A percentile compares a stretch with the other conserved stretches of the same genome.
phyloP scores from a whole-genome alignment of 2,113 vertebrate species.

The Oryctolagus cuniculus region DNA sequence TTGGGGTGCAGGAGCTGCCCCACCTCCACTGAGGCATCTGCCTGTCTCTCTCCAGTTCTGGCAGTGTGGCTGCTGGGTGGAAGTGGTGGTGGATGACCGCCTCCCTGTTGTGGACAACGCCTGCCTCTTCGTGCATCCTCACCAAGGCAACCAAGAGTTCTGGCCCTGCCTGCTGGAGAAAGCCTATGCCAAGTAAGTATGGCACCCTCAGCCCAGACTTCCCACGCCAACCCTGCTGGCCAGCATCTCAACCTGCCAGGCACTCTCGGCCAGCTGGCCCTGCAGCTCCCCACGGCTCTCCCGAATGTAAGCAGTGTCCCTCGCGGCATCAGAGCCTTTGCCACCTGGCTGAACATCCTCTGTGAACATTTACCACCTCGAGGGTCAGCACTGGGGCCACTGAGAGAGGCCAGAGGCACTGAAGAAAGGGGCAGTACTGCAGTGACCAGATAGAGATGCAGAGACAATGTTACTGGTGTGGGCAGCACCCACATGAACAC shows the following conservation, averaged over 20 bases:
- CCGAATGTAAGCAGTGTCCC: background rate
- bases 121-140: constrained; percentile 86
- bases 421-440: background rate
- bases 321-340: constrained; percentile 54
- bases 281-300: background rate
- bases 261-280: background rate
- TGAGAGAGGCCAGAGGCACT: background rate
- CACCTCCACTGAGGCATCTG: background rate
- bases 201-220: background rate
- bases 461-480: too few species aligned
- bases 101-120: constrained; percentile 80
- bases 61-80: constrained; percentile 89
- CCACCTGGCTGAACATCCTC: background rate
- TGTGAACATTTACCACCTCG: background rate
- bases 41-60: constrained; percentile 86
- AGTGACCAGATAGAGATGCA: too few species aligned
- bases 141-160: constrained; percentile 91
- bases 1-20: too few species aligned
- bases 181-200: constrained; percentile 95
- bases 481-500: too few species aligned
- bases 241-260: background rate
- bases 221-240: background rate
- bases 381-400: background rate
- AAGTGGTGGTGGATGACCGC: constrained; percentile 89
- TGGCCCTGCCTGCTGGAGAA: constrained; percentile 98